phyloP scores from a whole-genome alignment of 2,113 vertebrate species.

The Balaenoptera acutorostrata region DNA sequence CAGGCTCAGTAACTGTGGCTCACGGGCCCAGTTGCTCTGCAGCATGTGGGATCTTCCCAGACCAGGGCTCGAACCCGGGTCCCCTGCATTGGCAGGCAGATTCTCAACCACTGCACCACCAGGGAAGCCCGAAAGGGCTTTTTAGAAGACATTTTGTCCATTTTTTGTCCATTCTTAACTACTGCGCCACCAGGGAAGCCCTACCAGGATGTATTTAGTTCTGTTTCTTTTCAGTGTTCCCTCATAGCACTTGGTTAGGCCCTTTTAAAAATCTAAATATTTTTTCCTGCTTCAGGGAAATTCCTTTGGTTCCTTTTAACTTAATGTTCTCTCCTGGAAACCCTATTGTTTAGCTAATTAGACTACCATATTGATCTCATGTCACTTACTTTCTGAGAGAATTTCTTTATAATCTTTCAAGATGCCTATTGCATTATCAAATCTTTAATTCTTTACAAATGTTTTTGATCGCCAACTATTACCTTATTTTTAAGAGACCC shows the following conservation, averaged over 20 bases:
- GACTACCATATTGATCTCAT: background rate
- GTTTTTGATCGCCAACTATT: background rate
- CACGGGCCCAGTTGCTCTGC: no score
- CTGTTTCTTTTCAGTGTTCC: background rate
- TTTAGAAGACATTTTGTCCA: background rate
- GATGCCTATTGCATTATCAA: background rate
- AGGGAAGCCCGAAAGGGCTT: background rate
- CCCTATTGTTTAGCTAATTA: background rate
- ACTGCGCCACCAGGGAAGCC: no score
- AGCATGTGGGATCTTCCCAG: no score
- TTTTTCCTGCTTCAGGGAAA: background rate
- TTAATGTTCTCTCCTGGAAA: background rate
- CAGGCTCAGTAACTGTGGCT: no score
- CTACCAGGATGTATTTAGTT: background rate
- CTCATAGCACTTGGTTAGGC: background rate
- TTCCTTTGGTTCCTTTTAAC: background rate
- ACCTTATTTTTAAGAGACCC: background rate
- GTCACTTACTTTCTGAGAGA: background rate
- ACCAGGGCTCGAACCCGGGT: no score
- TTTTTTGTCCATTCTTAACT: background rate
- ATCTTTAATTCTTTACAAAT: background rate
- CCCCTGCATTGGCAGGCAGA: no score
- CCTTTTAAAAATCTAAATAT: background rate
- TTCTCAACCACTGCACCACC: no score
- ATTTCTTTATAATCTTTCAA: background rate